Evolutionary conservation across 2,888 invertebrate genomes (phyloP).

Genomic region (Pollenia angustigena): DNA sequence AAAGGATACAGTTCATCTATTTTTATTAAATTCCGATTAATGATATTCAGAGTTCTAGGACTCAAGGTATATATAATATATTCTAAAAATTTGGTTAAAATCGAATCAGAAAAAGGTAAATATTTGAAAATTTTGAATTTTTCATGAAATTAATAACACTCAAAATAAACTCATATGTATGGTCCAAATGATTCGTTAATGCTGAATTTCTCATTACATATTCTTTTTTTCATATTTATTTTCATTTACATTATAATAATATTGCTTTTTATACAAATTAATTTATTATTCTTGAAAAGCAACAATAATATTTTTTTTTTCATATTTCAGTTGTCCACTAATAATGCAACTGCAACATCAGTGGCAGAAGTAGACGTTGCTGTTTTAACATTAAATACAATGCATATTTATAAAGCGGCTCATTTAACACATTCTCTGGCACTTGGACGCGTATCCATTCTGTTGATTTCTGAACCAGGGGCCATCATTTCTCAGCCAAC

Average conservation of each 20-base stretch:
- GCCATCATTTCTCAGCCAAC: slow-evolving; percentile 48
- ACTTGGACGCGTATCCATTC: slow-evolving; percentile 40
- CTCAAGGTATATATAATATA: too few species aligned
- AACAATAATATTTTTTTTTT: slow-evolving; percentile 58
- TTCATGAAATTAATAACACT: too few species aligned
- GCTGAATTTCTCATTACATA: not conserved
- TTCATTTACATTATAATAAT: slow-evolving; percentile 44
- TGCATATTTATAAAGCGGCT: slow-evolving; percentile 73
- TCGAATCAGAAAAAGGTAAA: too few species aligned
- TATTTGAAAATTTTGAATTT: too few species aligned
- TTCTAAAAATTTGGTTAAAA: too few species aligned
- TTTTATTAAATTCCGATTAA: too few species aligned
- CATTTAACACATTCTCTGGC: slow-evolving; percentile 60
- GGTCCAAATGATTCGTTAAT: not conserved
- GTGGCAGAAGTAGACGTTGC: slow-evolving; percentile 3
- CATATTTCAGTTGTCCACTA: slow-evolving; percentile 50
- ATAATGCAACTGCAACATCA: slow-evolving; percentile 44
- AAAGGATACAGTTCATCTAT: too few species aligned
- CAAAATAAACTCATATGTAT: not conserved
- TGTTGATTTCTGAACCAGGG: slow-evolving; percentile 57
- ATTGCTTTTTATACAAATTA: slow-evolving; percentile 56
- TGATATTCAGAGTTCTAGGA: too few species aligned
- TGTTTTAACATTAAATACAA: slow-evolving; percentile 45
- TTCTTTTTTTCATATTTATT: slow-evolving; percentile 5
- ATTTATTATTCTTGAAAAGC: slow-evolving; percentile 70